A percentile compares a stretch with the other conserved stretches of the same genome.
phyloP scores from a whole-genome alignment of 2,113 vertebrate species.

The Australoheros scitulus region DNA sequence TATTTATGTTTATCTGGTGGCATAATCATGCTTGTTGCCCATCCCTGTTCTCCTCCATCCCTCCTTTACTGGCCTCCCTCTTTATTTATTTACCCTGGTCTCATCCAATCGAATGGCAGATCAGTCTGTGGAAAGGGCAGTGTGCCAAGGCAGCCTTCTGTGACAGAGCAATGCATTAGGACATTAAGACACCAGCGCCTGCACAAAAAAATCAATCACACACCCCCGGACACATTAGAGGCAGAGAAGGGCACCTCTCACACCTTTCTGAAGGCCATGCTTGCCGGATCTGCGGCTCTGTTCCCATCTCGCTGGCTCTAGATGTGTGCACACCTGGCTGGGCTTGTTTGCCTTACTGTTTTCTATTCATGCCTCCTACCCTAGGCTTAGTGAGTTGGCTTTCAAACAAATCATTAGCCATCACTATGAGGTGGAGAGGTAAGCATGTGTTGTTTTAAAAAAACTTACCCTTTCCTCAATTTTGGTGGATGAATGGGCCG shows the following conservation, averaged over 20 bases:
- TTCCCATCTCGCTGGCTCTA: constrained; percentile 10
- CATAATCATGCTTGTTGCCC: constrained; percentile 61
- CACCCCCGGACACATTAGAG: constrained; percentile 70
- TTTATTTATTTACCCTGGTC: constrained; percentile 78
- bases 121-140: constrained; percentile 78
- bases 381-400: constrained; percentile 33
- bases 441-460: background rate
- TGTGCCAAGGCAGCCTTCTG: constrained; percentile 77
- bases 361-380: constrained; percentile 43
- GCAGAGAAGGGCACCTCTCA: constrained; percentile 72
- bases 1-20: constrained; percentile 49
- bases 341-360: constrained; percentile 49
- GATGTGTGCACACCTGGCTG: constrained; percentile 55
- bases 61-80: constrained; percentile 45
- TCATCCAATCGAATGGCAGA: constrained; percentile 76
- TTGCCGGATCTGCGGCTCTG: constrained; percentile 24
- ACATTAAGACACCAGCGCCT: constrained; percentile 79
- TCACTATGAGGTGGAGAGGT: constrained; percentile 7
- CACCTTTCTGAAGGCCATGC: constrained; percentile 48
- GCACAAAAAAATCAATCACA: constrained; percentile 76
- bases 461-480: background rate
- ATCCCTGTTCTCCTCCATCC: constrained; percentile 52
- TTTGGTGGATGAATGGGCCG: constrained; percentile 31
- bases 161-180: constrained; percentile 82
- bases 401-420: constrained; percentile 48